Conservation (phyloP, 2,888 invertebrate species). For the Zele albiditarsus region DNA sequence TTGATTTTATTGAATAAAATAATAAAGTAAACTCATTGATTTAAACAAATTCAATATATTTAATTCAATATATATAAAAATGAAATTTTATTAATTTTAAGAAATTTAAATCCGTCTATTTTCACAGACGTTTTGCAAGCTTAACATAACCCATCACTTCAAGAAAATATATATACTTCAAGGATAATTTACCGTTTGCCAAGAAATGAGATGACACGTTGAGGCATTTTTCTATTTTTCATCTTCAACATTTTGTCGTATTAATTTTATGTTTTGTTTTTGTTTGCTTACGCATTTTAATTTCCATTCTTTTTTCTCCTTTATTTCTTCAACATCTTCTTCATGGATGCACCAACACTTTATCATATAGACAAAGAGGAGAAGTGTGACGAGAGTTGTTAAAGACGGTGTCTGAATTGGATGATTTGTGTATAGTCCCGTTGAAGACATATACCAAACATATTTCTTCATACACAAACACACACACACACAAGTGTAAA, state of each 20-base stretch:
- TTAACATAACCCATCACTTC: conserved; percentile 28
- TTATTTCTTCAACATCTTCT: neutral
- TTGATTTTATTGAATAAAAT: too few relatives aligned
- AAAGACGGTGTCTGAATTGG: neutral
- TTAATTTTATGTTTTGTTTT: conserved; percentile 1
- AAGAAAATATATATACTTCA: conserved; percentile 36
- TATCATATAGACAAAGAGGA: neutral
- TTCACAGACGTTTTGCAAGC: conserved; percentile 45
- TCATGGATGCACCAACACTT: neutral
- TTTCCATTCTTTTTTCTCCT: neutral
- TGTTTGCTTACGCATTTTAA: neutral
- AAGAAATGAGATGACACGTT: conserved; percentile 29
- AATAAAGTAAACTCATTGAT: too few relatives aligned
- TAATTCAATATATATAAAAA: neutral
- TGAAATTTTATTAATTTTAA: neutral
- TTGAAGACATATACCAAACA: neutral
- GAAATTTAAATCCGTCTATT: conserved; percentile 41
- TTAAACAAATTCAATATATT: too few relatives aligned
- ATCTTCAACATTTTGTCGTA: conserved; percentile 9
- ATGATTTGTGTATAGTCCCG: conserved; percentile 1
- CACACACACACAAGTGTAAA: neutral
- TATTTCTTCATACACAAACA: conserved; percentile 1
- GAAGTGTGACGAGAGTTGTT: conserved; percentile 1
- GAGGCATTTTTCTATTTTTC: conserved; percentile 32
- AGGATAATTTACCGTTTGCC: conserved; percentile 49